Percentiles rank a stretch among this genome's conserved stretches.
These are phyloP conservation scores for Phoebastria nigripes DNA, from an alignment of 2,797 vertebrate species.

Conservation along the genomic window DNA sequence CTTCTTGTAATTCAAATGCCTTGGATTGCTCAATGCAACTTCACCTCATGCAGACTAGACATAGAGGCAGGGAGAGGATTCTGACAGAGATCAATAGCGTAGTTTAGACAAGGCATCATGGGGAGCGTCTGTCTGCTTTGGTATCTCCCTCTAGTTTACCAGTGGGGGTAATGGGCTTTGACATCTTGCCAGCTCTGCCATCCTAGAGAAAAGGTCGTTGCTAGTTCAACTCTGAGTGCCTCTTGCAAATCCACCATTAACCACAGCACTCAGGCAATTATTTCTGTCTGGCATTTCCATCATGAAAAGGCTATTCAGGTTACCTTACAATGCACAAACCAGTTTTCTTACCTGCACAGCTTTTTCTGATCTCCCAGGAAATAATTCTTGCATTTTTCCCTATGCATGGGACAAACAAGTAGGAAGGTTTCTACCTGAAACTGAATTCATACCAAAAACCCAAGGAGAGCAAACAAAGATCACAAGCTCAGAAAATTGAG, in stretches of 20 bases:
- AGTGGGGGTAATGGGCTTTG: slow-evolving; percentile 47
- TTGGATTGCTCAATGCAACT: neutral
- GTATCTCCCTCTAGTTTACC: slow-evolving; percentile 49
- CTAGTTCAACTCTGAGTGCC: neutral
- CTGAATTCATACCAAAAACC: neutral
- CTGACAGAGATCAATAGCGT: slow-evolving; percentile 59
- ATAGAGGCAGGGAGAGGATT: slow-evolving; percentile 39
- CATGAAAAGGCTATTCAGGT: neutral
- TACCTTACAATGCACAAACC: neutral
- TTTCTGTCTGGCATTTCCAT: slow-evolving; percentile 4
- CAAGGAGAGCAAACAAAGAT: neutral
- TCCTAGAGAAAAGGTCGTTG: slow-evolving; percentile 6
- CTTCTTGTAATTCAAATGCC: slow-evolving; percentile 12
- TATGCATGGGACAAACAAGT: neutral
- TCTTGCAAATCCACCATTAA: slow-evolving; percentile 26
- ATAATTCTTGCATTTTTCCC: neutral
- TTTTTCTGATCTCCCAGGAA: neutral
- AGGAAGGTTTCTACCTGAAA: neutral
- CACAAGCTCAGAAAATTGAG: neutral
- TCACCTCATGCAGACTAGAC: neutral
- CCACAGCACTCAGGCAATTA: slow-evolving; percentile 20
- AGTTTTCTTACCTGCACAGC: neutral
- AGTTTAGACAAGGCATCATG: slow-evolving; percentile 44
- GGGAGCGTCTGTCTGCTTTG: slow-evolving; percentile 38
- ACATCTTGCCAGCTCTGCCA: slow-evolving; percentile 62